A percentile compares a stretch with the other conserved stretches of the same genome.
Conservation (phyloP, 2,888 invertebrate genomes). For the Calephelis perditalis region DNA sequence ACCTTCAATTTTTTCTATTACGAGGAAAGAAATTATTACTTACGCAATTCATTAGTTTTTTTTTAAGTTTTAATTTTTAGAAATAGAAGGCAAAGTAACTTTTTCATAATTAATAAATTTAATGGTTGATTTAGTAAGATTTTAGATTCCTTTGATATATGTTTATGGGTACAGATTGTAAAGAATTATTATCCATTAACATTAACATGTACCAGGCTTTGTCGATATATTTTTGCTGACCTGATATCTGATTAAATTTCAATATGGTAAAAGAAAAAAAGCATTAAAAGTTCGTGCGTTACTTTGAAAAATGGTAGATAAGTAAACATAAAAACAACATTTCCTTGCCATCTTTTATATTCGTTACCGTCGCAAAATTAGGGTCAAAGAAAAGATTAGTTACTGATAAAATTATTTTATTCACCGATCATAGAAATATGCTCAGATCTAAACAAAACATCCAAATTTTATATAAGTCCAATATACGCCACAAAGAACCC, state of each 20-base stretch:
- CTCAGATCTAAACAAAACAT: conserved; percentile 71
- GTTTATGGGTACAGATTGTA: too few species aligned
- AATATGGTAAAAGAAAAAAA: conserved; percentile 10
- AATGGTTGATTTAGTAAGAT: too few species aligned
- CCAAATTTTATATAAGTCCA: conserved; percentile 53
- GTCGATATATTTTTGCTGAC: too few species aligned
- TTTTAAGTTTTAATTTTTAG: too few species aligned
- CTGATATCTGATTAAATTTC: background rate
- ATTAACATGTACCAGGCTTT: too few species aligned
- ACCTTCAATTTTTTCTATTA: background rate
- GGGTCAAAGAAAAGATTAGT: conserved; percentile 48
- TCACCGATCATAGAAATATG: conserved; percentile 66
- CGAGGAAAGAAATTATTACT: too few species aligned
- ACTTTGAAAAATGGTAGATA: conserved; percentile 70
- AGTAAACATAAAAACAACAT: too few species aligned
- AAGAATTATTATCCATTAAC: too few species aligned
- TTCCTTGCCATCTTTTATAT: conserved; percentile 12
- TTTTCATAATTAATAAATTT: too few species aligned
- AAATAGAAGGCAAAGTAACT: too few species aligned
- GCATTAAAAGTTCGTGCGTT: conserved; percentile 24
- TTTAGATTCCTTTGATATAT: too few species aligned
- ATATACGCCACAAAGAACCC: conserved; percentile 56
- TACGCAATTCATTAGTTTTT: too few species aligned
- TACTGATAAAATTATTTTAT: conserved; percentile 72
- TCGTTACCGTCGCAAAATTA: conserved; percentile 65